Evolutionary conservation across 2,888 invertebrate genomes (phyloP).

Genomic region (Meganola albula): DNA sequence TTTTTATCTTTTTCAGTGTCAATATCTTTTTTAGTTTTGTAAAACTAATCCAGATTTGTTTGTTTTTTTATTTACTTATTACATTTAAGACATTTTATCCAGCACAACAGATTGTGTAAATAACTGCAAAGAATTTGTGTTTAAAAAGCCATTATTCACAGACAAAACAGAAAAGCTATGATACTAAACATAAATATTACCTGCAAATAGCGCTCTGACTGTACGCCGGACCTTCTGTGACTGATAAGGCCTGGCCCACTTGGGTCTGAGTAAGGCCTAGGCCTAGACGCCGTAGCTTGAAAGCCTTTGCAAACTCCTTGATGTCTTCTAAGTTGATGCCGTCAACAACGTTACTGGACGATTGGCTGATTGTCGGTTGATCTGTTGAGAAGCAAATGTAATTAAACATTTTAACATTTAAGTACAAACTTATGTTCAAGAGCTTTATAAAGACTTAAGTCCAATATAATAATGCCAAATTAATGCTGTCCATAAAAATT

Average conservation of each 20-base stretch:
- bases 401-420: too few relatives aligned
- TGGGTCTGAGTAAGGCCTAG: constrained; percentile 97
- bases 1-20: too few relatives aligned
- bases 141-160: background rate
- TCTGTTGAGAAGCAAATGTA: constrained; percentile 71
- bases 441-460: too few relatives aligned
- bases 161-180: constrained; percentile 5
- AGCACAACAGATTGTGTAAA: too few relatives aligned
- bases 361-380: constrained; percentile 95
- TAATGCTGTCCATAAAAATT: too few relatives aligned
- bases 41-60: too few relatives aligned
- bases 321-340: constrained; percentile 98
- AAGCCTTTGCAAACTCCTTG: constrained; percentile 98
- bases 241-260: constrained; percentile 96
- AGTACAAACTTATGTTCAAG: too few relatives aligned
- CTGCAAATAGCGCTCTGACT: constrained; percentile 99
- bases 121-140: too few relatives aligned
- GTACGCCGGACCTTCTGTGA: constrained; percentile 98
- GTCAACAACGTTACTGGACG: constrained; percentile 95
- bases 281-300: constrained; percentile 94
- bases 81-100: too few relatives aligned
- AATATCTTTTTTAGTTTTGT: too few relatives aligned
- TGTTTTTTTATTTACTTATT: too few relatives aligned
- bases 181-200: constrained; percentile 65
- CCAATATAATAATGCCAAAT: too few relatives aligned